A percentile compares a stretch with the other conserved stretches of the same genome.
These are phyloP conservation scores for Labeo calbasu DNA, from an alignment of 2,797 vertebrate genomes.

Conservation along the genomic window DNA sequence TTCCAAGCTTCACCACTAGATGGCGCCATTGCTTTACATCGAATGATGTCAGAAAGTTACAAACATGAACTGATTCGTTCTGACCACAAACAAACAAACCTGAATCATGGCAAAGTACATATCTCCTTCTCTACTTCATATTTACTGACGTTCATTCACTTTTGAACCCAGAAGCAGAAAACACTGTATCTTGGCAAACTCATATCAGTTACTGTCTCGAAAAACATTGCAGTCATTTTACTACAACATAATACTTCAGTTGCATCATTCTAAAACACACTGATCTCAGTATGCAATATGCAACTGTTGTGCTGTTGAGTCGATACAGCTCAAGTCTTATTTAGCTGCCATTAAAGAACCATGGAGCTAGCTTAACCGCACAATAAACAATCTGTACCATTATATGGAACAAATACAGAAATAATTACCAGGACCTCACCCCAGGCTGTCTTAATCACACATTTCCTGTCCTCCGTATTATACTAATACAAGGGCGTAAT, in stretches of 20 bases:
- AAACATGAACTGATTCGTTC: background rate
- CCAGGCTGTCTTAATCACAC: background rate
- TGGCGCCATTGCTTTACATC: background rate
- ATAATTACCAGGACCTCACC: background rate
- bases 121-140: background rate
- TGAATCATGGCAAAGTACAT: background rate
- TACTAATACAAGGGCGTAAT: background rate
- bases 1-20: conserved; percentile 13
- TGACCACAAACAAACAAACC: background rate
- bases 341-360: background rate
- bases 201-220: no score
- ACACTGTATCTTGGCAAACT: background rate
- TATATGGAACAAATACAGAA: background rate
- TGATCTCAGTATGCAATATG: background rate
- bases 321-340: background rate
- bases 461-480: background rate
- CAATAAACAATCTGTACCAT: background rate
- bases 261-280: background rate
- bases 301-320: background rate
- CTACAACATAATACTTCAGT: background rate
- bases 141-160: background rate
- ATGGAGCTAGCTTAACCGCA: background rate
- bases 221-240: background rate
- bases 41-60: background rate
- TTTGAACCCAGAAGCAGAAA: background rate